Percentiles rank a stretch among this genome's conserved stretches.
Conservation (phyloP, 2,797 vertebrate species). For the Tinamus major region DNA sequence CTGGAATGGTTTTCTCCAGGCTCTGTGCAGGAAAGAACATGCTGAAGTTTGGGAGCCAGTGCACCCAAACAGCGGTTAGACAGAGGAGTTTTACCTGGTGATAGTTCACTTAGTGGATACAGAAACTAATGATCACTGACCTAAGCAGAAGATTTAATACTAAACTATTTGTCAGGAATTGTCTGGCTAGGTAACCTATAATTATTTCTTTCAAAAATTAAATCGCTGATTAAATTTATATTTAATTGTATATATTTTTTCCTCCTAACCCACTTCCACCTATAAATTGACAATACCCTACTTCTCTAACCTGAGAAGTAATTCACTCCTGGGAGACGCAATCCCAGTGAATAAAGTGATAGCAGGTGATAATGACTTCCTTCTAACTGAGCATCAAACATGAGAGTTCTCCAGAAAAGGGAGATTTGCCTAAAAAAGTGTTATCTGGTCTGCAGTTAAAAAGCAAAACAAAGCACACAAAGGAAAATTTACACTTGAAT, state of each 20-base stretch:
- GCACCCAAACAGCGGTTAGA: neutral
- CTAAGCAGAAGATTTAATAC: neutral
- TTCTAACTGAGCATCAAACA: neutral
- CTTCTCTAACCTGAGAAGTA: neutral
- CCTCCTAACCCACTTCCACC: neutral
- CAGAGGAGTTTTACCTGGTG: neutral
- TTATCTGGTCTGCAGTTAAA: constrained; percentile 9
- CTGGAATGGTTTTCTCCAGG: neutral
- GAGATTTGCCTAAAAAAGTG: neutral
- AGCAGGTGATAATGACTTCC: neutral
- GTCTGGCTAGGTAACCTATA: neutral
- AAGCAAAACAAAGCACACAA: neutral
- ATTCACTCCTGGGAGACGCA: neutral
- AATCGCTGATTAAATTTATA: neutral
- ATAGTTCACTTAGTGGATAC: neutral
- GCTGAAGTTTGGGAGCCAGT: neutral
- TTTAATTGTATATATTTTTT: neutral
- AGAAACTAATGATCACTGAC: neutral
- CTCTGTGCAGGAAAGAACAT: neutral
- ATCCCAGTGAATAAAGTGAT: neutral
- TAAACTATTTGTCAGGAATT: neutral
- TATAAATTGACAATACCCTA: neutral
- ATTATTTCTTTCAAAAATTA: neutral
- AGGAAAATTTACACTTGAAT: neutral
- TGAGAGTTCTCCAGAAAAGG: neutral